A percentile compares a stretch with the other conserved stretches of the same genome.
Evolutionary conservation across 92 coral and sea anemone genomes (phyloP).

Genomic region (Epizoanthus ramosus): DNA sequence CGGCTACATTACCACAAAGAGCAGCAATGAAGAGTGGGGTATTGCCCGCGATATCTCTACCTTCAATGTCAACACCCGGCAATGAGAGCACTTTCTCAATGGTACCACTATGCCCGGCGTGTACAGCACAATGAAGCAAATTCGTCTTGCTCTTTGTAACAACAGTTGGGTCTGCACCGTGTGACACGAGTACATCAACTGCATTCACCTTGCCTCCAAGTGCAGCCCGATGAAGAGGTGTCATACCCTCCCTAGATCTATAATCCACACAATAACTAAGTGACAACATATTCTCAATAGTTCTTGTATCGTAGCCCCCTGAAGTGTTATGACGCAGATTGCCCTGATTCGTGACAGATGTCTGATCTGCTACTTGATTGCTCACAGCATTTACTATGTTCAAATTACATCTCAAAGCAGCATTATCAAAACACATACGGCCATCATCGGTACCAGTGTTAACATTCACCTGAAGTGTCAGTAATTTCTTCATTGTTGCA

Average conservation of each 20-base stretch:
- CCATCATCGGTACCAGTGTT: not conserved
- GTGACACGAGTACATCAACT: not conserved
- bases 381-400: not conserved
- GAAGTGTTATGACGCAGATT: not conserved
- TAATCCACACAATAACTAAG: not conserved
- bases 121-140: slow-evolving; percentile 17
- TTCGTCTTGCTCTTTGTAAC: slow-evolving; percentile 9
- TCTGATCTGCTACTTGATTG: not conserved
- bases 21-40: too few species aligned
- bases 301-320: not conserved
- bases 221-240: not conserved
- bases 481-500: not conserved
- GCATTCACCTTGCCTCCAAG: not conserved
- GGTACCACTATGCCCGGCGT: not conserved
- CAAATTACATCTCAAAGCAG: not conserved
- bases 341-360: slow-evolving; percentile 6
- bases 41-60: not conserved
- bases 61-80: slow-evolving; percentile 4
- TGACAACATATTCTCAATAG: slow-evolving; percentile 5
- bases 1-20: too few species aligned
- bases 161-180: not conserved
- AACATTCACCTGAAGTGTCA: not conserved
- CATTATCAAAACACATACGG: not conserved
- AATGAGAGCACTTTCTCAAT: slow-evolving; percentile 14
- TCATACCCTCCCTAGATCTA: not conserved